Base-by-base conservation (phyloP, 1,140 invertebrate species). In the Drosophila funebris region DNA sequence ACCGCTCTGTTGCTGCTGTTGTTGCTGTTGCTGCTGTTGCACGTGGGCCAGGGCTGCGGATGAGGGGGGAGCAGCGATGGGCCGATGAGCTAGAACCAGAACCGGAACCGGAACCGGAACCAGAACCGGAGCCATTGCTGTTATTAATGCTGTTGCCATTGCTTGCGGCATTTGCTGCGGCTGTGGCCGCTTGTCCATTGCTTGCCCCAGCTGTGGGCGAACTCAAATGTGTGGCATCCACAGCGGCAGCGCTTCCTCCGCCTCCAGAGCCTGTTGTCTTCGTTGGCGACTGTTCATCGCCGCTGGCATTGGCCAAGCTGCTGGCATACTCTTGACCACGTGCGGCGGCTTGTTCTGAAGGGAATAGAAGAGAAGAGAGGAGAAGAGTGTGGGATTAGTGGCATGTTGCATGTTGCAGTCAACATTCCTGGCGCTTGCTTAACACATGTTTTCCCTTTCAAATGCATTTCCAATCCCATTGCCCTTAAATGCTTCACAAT, bases 291-390 rank as follows among this genome's bases (percentile, higher is more conserved):
- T 90, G 85, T 57, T 88, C 85, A 37, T 91, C 90, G 14, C 76
- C 81, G 39, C 81, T 85, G 74, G 82, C 81, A 58, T 85, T 85
- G 74, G 82, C 78, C 78, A 85, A 27, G 20, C 78, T 85, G 63
- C 61, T 81, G 39, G 82, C 71, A 14, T 91, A 91, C 14, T 91
- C 90, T 73, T 87, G 85, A 52, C 76, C 90, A 74, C 90, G 82
- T 53, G 90, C 74, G 63, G 58, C 76, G 0, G 82, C 82, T 88
- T 91, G 90, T 64, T 91, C 90, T 91, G 73, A 6, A 39, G 64
- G 18, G 16, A 18, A 24, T 8, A 16, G 9, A 60, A 57, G 46
- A 20, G 20, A 5, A 9, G 2, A 43, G 39, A 18, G n/a, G 29
- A n/a, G 14, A 18, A 18, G 18, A 20, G 4, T 24, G 22, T 7